phyloP scores from a whole-genome alignment of 2,113 vertebrate species.

The Phainopepla nitens region DNA sequence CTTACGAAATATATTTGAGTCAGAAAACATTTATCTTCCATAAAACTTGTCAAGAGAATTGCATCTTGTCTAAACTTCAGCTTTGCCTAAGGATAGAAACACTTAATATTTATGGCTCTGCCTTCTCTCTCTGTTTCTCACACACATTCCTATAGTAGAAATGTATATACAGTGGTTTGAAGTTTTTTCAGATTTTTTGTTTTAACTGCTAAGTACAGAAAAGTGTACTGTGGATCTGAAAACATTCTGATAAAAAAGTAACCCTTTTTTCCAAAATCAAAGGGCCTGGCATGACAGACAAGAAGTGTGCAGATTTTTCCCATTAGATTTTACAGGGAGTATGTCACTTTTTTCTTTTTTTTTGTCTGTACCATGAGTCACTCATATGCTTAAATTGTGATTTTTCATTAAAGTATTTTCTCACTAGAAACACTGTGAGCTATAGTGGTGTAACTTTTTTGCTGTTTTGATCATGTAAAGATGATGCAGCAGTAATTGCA shows the following conservation, averaged over 20 bases:
- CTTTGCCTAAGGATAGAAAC: not conserved
- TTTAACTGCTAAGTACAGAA: not conserved
- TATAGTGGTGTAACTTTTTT: not conserved
- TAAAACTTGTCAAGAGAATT: conserved; percentile 17
- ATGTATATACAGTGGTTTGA: not conserved
- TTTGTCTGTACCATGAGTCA: not conserved
- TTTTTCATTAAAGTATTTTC: not conserved
- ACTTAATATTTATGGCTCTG: not conserved
- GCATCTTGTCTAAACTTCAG: not conserved
- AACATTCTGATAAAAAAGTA: not conserved
- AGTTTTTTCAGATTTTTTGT: not conserved
- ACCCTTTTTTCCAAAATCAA: not conserved
- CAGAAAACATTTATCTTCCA: conserved; percentile 1
- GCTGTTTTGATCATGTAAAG: not conserved
- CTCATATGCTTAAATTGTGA: not conserved
- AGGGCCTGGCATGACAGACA: not conserved
- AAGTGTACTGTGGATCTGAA: not conserved
- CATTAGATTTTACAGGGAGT: not conserved
- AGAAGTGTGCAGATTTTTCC: not conserved
- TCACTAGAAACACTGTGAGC: not conserved
- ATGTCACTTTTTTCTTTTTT: not conserved
- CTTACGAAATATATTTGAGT: not conserved
- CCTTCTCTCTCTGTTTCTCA: not conserved
- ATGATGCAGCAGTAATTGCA: not conserved
- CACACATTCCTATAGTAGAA: not conserved